Base-by-base conservation (phyloP, 2,797 vertebrate genomes). In the Megaceryle alcyon region DNA sequence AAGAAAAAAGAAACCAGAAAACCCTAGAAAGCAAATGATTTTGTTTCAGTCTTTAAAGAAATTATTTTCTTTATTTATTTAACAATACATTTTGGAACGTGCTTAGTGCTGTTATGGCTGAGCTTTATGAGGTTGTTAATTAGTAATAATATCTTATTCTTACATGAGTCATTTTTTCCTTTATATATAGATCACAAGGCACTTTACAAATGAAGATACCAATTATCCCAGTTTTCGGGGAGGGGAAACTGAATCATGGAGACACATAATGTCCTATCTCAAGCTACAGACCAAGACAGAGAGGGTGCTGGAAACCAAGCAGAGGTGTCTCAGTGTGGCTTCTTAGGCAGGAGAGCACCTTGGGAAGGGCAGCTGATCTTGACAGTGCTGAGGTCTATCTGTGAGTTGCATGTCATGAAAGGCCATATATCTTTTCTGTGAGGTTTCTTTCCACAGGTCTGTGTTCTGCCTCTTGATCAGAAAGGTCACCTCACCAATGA, bases 371-470 rank as follows among this genome's bases (percentile, higher is more conserved):
- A 37, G 48, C 0, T 2, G 31, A 51, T 82, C 33, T 39, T 68
- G 46, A 31, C 28, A 35, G 28, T 5, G n/a, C 60, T 22, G 76
- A 35, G 48, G 48, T 81, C 73, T 84, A 1, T 69, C 60, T 82
- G 20, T 13, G 53, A 92, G 57, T 20, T 33, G 54, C 39, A 9
- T 26, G 49, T 61, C 37, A 12, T 46, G 53, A 69, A 92, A 37
- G 41, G 53, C 64, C 41, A 9, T 92, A 18, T 44, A 88, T 93
- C 94, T 93, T 90, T 80, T 70, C 71, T 87, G 22, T 65, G 90
- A 87, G 60, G 31, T 66, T 80, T 86, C 73, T 80, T 86, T 84
- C 41, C 14, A 3, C 66, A 70, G 22, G 61, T 89, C 48, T 61
- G 10, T 3, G 0, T 85, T 88, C 48, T 90, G 53, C 49, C 28